Conservation (phyloP, 2,797 vertebrate genomes). For the Siniperca obscura region DNA sequence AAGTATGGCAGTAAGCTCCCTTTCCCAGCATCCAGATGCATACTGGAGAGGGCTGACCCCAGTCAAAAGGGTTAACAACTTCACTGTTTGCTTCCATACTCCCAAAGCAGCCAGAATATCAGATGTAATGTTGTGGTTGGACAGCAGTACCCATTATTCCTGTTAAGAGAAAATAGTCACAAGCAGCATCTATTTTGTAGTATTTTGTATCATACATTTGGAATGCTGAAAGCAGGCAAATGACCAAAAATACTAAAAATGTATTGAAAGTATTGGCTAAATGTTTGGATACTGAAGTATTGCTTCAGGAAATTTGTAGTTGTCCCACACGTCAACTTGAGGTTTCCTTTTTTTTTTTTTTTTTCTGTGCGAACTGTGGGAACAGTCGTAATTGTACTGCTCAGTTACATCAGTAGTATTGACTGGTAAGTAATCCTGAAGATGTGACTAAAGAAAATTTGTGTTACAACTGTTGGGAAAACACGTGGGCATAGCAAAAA, state of each 20-base stretch:
- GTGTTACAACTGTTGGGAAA: not conserved
- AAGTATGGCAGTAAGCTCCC: conserved; percentile 67
- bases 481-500: not conserved
- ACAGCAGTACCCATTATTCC: conserved; percentile 13
- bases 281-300: conserved; percentile 34
- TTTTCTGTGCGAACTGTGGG: conserved; percentile 15
- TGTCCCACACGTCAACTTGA: conserved; percentile 23
- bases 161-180: conserved; percentile 38
- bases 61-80: conserved; percentile 39
- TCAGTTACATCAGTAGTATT: not conserved
- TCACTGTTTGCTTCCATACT: conserved; percentile 52
- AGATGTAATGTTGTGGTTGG: conserved; percentile 56
- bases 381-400: conserved; percentile 2
- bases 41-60: conserved; percentile 47
- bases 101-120: conserved; percentile 55
- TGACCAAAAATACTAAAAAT: not conserved
- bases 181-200: conserved; percentile 25
- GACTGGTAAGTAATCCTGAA: conserved; percentile 1
- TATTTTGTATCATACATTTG: conserved; percentile 17
- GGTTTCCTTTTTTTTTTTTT: conserved; percentile 28
- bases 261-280: not conserved
- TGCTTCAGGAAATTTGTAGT: conserved; percentile 19
- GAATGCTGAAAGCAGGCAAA: conserved; percentile 35
- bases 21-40: conserved; percentile 65
- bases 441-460: not conserved